These are phyloP conservation scores for Scylla paramamosain DNA, from an alignment of 1,140 invertebrate species.

Conservation along the genomic window DNA sequence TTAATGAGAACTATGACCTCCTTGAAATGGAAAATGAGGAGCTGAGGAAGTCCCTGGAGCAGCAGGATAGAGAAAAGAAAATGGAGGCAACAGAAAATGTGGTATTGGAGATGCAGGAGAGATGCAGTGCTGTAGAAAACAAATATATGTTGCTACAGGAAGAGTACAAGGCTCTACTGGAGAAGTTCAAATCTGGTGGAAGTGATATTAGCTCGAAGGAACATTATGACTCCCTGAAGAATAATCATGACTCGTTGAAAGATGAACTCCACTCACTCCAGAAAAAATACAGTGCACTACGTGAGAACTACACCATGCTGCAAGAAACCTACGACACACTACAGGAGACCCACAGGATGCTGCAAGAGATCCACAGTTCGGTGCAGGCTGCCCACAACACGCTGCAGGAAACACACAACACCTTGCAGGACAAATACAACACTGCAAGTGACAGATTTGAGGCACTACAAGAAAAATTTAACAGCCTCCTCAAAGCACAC, in stretches of 20 bases:
- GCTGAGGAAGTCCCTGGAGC: constrained; percentile 25
- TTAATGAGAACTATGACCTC: constrained; percentile 45
- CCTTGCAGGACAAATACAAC: neutral
- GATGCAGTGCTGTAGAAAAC: neutral
- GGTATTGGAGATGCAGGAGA: neutral
- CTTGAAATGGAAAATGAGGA: constrained; percentile 42
- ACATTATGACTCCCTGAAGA: too few species aligned
- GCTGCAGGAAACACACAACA: neutral
- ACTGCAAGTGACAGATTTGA: neutral
- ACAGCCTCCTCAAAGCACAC: neutral
- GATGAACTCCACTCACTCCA: too few species aligned
- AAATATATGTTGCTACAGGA: neutral
- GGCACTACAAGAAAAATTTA: neutral
- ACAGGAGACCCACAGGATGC: neutral
- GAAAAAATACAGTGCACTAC: too few species aligned
- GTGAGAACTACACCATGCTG: too few species aligned
- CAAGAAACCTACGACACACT: neutral
- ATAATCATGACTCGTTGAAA: too few species aligned
- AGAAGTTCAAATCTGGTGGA: neutral
- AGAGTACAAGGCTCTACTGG: neutral
- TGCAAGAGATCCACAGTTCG: neutral
- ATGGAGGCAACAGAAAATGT: neutral
- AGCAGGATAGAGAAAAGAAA: neutral
- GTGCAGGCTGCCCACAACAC: neutral
- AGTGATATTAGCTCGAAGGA: neutral